These are phyloP conservation scores for Epinotia bilunana DNA, from an alignment of 2,888 invertebrate genomes.

Conservation along the genomic window DNA sequence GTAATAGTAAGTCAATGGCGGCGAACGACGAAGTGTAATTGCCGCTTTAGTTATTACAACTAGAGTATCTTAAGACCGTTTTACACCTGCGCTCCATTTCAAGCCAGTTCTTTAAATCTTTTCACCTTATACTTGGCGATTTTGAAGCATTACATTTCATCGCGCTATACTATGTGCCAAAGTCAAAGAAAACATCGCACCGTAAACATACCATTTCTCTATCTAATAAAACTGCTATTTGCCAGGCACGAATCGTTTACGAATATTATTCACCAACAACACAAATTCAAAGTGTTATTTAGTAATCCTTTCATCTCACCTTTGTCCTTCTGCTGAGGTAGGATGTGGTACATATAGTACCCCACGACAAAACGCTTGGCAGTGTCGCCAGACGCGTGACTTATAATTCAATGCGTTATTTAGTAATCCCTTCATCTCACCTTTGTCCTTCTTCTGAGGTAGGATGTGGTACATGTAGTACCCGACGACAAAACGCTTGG, in stretches of 20 bases:
- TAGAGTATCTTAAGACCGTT: no score
- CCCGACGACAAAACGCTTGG: slow-evolving; percentile 92
- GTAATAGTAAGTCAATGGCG: no score
- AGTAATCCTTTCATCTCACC: slow-evolving; percentile 53
- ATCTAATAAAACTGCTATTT: background rate
- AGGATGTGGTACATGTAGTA: slow-evolving; percentile 96
- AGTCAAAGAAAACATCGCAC: background rate
- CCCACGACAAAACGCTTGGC: slow-evolving; percentile 93
- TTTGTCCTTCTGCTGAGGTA: slow-evolving; percentile 87
- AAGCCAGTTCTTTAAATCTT: background rate
- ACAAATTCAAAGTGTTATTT: background rate
- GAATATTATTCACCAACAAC: no score
- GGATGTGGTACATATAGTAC: slow-evolving; percentile 96
- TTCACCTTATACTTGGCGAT: background rate
- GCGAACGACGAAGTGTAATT: no score
- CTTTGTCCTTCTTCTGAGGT: slow-evolving; percentile 86
- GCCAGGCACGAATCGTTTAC: no score
- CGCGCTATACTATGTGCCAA: background rate
- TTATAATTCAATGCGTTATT: slow-evolving; percentile 83
- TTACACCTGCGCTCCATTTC: no score
- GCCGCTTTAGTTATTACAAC: no score
- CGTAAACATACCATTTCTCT: background rate
- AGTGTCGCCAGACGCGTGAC: slow-evolving; percentile 95
- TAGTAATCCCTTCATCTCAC: slow-evolving; percentile 49
- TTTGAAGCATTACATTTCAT: background rate